Conservation (phyloP, 1,140 invertebrate genomes). For the Atta texana region DNA sequence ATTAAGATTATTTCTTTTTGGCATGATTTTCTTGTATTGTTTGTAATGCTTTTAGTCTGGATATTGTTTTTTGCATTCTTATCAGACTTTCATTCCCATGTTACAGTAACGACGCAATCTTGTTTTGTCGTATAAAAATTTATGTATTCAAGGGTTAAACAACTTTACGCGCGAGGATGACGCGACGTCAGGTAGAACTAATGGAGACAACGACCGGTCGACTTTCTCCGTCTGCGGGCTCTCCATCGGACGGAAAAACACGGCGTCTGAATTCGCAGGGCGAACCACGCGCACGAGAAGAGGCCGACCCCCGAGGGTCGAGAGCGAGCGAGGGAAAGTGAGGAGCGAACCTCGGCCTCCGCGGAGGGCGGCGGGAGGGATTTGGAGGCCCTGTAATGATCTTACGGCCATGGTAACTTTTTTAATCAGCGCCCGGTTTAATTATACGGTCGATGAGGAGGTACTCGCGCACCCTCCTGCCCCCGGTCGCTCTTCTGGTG, state of each 20-base stretch:
- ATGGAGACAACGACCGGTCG: slow-evolving; percentile 36
- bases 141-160: slow-evolving; percentile 24
- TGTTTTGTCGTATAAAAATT: slow-evolving; percentile 38
- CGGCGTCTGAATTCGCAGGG: slow-evolving; percentile 60
- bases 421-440: slow-evolving; percentile 86
- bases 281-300: slow-evolving; percentile 63
- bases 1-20: neutral
- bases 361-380: slow-evolving; percentile 65
- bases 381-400: slow-evolving; percentile 84
- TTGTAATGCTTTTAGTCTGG: neutral
- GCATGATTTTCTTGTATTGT: neutral
- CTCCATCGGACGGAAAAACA: slow-evolving; percentile 57
- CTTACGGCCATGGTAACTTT: slow-evolving; percentile 85
- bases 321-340: slow-evolving; percentile 66
- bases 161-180: slow-evolving; percentile 3
- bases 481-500: slow-evolving; percentile 61
- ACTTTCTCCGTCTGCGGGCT: slow-evolving; percentile 41
- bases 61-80: slow-evolving; percentile 22
- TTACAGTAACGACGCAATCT: neutral
- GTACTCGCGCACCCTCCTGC: slow-evolving; percentile 68
- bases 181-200: slow-evolving; percentile 28
- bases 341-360: slow-evolving; percentile 51
- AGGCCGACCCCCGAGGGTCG: slow-evolving; percentile 66
- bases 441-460: slow-evolving; percentile 85
- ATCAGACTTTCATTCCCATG: neutral